Base-by-base conservation (phyloP, 1,140 invertebrate species). In the Hycleus phaleratus region DNA sequence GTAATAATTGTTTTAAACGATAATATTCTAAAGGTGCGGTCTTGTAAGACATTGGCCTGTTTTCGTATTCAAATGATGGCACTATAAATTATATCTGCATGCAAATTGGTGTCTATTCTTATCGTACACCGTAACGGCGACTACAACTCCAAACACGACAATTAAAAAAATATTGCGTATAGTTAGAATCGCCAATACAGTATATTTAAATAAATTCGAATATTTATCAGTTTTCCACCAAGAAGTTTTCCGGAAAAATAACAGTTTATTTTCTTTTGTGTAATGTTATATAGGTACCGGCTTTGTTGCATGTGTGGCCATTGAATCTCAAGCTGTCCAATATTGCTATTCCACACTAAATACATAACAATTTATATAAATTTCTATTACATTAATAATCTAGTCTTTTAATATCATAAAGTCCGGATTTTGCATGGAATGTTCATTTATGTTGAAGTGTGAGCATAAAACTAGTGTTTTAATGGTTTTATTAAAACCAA, bases 401-500 rank as follows among this genome's bases (percentile, higher is more conserved):
- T 46, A 49, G 5, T 9, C 50, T 45, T 52, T 49, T 51, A 55
- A 61, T 61, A 64, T 61, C 62, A 50, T 64, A 61, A 61, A 61
- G 42, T 49, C 50, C 39, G 56, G 49, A 49, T 61, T 61, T 56
- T 46, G 49, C 56, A 49, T 58, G 58, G 58, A 63, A 60, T 57
- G 54, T 60, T 60, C 61, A 60, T 63, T 63, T 63, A 60, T 43
- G 54, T 48, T 48, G 43, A 62, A 60, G 63, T 65, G 63, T 60
- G 63, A 65, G 52, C 63, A 62, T 65, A 65, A 65, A 65, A 38
- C 60, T 48, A 46, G 40, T 24, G 49, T 59, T 65, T 65, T 65
- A 65, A 59, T 65, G 63, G 63, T 59, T 65, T 65, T 65, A 65
- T 65, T 62, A 65, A 65, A 65, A 60, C 59, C 58, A 51, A 54